Evolutionary conservation across 2,888 invertebrate species (phyloP), one percentile per base, ranked within the genome.

Genomic region (Apantesis nais): DNA sequence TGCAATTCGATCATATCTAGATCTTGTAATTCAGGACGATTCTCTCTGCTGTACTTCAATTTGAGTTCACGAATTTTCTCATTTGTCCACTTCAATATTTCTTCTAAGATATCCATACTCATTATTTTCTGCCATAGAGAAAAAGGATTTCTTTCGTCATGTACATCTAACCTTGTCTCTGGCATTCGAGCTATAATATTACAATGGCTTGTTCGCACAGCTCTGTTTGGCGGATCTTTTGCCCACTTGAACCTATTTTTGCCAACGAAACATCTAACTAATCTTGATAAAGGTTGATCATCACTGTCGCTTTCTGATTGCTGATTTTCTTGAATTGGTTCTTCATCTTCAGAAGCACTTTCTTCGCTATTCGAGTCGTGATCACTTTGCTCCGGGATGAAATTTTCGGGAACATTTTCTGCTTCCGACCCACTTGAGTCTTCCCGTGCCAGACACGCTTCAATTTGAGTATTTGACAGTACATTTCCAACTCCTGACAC

Each of bases 161-260:
- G 29, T 71, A 19, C 70, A 61, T 61, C 60, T 31, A 68, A 66
- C 58, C 70, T 70, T 64, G 67, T 62, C 52, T 64, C 62, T 16
- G 71, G 68, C 62, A 66, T 41, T 66, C 66, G 71, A 58, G 68
- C 61, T 67, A 73, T 71, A 66, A 74, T 71, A n/a, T 68, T 74
- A 67, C 71, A 71, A 70, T 67, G 71, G 39, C 61, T 22, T 69
- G 67, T 73, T 67, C 73, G 66, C 52, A 75, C 75, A 68, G 69
- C 64, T 71, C 68, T 68, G 52, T 48, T 52, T 44, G 48, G 67
- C n/a, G 67, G 62, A 48, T 62, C 16, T 44, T 48, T 71, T 68
- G 73, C 68, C 69, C 73, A 73, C 44, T 71, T 73, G 71, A 61
- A 75, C 41, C 71, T 29, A 72, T 70, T 76, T 61, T 78, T 70